These are phyloP conservation scores for Paramormyrops hopkinsi DNA, from an alignment of 2,797 vertebrate species.

Conservation along the genomic window DNA sequence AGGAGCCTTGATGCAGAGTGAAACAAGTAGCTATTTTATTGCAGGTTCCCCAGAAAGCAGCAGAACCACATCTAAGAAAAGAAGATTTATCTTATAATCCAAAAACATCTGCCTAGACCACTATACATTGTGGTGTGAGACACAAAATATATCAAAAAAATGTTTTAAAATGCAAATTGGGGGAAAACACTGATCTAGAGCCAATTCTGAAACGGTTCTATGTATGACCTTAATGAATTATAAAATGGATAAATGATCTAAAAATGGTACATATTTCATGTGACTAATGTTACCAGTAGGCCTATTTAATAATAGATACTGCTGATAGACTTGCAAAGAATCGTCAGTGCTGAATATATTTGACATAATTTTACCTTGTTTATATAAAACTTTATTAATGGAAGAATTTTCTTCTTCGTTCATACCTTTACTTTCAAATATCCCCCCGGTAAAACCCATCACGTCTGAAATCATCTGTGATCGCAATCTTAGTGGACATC, in stretches of 20 bases:
- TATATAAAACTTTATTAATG: not conserved
- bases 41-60: not conserved
- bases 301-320: not conserved
- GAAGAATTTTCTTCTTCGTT: not conserved
- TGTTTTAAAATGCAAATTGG: not conserved
- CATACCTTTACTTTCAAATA: not conserved
- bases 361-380: not conserved
- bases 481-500: not conserved
- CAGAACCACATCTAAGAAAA: not conserved
- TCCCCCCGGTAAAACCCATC: not conserved
- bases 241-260: not conserved
- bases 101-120: not conserved
- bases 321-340: not conserved
- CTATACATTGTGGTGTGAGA: not conserved
- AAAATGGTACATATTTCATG: conserved; percentile 3
- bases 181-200: not conserved
- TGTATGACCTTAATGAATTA: not conserved
- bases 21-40: not conserved
- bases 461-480: not conserved
- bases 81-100: not conserved
- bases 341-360: not conserved
- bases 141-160: not conserved
- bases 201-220: not conserved
- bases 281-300: not conserved
- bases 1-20: not conserved